These are phyloP conservation scores for Trissolcus basalis DNA, from an alignment of 1,140 invertebrate species.

Conservation along the genomic window DNA sequence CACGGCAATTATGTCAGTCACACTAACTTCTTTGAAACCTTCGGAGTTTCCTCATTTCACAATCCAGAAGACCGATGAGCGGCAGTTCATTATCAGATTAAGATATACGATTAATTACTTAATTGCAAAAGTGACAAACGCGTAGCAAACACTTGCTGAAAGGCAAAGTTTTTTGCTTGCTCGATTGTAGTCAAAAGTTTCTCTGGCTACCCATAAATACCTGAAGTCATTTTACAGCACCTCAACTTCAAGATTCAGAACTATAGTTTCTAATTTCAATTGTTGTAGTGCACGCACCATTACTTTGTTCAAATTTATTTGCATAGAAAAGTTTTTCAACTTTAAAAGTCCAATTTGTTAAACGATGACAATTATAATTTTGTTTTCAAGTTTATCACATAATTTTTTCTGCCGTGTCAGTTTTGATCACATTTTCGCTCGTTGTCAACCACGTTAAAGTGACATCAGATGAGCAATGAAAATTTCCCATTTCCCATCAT, in stretches of 20 bases:
- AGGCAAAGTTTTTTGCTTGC: conserved; percentile 44
- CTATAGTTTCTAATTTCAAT: conserved; percentile 52
- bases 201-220: conserved; percentile 30
- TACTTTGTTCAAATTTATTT: conserved; percentile 18
- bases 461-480: too few species aligned
- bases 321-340: too few species aligned
- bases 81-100: conserved; percentile 34
- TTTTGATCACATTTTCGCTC: too few species aligned
- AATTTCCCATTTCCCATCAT: too few species aligned
- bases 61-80: background rate
- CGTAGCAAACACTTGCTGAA: conserved; percentile 44
- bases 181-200: conserved; percentile 48
- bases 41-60: conserved; percentile 8
- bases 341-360: too few species aligned
- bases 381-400: too few species aligned
- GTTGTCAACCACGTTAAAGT: too few species aligned
- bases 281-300: conserved; percentile 49
- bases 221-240: conserved; percentile 44
- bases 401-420: too few species aligned
- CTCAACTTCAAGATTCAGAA: conserved; percentile 34
- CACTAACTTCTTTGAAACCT: conserved; percentile 17
- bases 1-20: conserved; percentile 3
- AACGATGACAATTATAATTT: too few species aligned
- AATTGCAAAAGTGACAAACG: conserved; percentile 41
- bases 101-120: conserved; percentile 54